A percentile compares a stretch with the other conserved stretches of the same genome.
Conservation (phyloP, 23 tunicate genomes). For the Clavelina lepadiformis region DNA sequence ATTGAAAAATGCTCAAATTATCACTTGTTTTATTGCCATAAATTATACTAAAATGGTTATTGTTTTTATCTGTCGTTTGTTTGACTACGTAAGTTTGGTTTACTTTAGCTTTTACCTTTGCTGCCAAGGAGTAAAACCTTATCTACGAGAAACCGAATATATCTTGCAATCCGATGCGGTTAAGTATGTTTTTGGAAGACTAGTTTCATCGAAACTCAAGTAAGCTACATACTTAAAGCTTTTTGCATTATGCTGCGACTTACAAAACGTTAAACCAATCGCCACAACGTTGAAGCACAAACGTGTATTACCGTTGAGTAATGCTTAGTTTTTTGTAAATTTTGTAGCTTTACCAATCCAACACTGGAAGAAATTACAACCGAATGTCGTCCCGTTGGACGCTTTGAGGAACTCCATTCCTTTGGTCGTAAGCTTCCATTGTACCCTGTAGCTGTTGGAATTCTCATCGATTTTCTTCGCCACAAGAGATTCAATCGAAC, state of each 20-base stretch:
- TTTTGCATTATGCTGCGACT: too few relatives aligned
- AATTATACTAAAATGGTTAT: too few relatives aligned
- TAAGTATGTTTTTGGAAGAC: constrained; percentile 33
- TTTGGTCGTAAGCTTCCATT: constrained; percentile 38
- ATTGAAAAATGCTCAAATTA: too few relatives aligned
- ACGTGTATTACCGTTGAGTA: not conserved
- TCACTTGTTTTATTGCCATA: too few relatives aligned
- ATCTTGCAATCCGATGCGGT: constrained; percentile 47
- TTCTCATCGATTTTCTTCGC: constrained; percentile 44
- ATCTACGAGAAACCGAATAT: constrained; percentile 23
- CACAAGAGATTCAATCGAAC: constrained; percentile 45
- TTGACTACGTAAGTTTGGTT: not conserved
- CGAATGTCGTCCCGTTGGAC: constrained; percentile 40
- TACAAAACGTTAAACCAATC: not conserved
- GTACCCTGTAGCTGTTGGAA: constrained; percentile 32
- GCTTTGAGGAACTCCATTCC: constrained; percentile 39
- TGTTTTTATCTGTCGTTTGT: too few relatives aligned
- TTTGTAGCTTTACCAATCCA: constrained; percentile 37
- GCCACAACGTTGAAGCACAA: not conserved
- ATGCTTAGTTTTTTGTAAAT: not conserved
- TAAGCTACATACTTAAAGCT: constrained; percentile 14
- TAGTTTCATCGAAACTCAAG: constrained; percentile 40
- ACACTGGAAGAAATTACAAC: constrained; percentile 30
- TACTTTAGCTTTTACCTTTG: constrained; percentile 41
- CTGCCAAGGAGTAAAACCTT: constrained; percentile 43